Evolutionary conservation across 2,797 vertebrate species (phyloP).

Genomic region (Dermochelys coriacea): DNA sequence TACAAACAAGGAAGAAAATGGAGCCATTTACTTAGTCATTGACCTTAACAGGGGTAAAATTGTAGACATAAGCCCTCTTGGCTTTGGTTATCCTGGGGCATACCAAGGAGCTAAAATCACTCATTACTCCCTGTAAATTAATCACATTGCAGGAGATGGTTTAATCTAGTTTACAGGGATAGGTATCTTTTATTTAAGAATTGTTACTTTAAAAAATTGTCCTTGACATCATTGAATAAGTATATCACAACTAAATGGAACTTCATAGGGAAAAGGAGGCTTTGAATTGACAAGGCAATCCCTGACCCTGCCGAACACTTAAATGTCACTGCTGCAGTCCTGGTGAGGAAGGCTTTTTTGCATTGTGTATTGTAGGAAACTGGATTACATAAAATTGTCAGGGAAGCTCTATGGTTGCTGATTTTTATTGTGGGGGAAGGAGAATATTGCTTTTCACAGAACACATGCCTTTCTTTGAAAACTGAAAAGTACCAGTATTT

Average conservation of each 20-base stretch:
- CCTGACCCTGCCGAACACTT: background rate
- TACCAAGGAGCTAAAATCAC: background rate
- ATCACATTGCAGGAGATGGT: background rate
- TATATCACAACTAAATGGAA: background rate
- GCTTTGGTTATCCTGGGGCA: background rate
- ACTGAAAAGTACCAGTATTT: conserved; percentile 60
- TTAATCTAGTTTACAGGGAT: background rate
- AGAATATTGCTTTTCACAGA: conserved; percentile 61
- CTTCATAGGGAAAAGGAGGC: background rate
- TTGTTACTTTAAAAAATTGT: background rate
- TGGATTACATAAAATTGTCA: conserved; percentile 71
- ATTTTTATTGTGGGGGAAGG: conserved; percentile 70
- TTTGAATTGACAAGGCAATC: conserved; percentile 16
- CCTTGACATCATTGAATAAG: background rate
- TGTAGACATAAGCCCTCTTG: background rate
- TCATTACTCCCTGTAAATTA: background rate
- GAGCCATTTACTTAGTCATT: background rate
- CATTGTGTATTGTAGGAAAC: conserved; percentile 62
- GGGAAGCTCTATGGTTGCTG: conserved; percentile 55
- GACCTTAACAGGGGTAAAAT: background rate
- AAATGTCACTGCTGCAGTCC: conserved; percentile 29
- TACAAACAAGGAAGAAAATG: background rate
- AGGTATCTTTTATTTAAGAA: conserved; percentile 15
- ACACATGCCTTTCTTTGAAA: conserved; percentile 46
- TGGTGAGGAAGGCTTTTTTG: conserved; percentile 39